Evolutionary conservation across 2,797 vertebrate species (phyloP).

Genomic region (Amblyraja radiata): DNA sequence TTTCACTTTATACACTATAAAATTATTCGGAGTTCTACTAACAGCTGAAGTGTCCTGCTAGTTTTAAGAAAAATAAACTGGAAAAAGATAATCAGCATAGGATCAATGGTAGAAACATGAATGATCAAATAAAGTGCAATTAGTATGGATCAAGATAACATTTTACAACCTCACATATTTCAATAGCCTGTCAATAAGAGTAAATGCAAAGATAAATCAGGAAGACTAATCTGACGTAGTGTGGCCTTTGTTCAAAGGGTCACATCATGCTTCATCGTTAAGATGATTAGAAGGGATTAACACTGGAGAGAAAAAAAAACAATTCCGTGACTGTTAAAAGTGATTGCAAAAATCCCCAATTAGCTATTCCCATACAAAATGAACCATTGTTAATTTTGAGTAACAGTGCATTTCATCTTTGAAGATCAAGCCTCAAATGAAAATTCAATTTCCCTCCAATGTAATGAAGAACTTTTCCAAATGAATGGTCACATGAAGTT

Average conservation of each 20-base stretch:
- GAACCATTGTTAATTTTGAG: not conserved
- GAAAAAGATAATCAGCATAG: not conserved
- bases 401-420: not conserved
- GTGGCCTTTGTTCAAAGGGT: not conserved
- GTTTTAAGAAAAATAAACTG: not conserved
- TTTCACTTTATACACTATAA: not conserved
- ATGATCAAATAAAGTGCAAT: not conserved
- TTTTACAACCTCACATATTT: not conserved
- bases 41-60: not conserved
- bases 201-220: not conserved
- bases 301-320: not conserved
- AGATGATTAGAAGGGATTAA: not conserved
- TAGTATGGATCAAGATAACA: not conserved
- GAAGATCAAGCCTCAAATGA: not conserved
- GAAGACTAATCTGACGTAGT: not conserved
- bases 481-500: not conserved
- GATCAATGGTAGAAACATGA: not conserved
- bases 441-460: not conserved
- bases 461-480: not conserved
- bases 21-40: not conserved
- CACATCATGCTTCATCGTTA: constrained; percentile 4
- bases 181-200: not conserved
- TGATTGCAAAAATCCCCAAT: not conserved
- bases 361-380: not conserved
- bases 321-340: not conserved